Evolutionary conservation across 92 coral and sea anemone species (phyloP).

Genomic region (Phenganax subtilis): DNA sequence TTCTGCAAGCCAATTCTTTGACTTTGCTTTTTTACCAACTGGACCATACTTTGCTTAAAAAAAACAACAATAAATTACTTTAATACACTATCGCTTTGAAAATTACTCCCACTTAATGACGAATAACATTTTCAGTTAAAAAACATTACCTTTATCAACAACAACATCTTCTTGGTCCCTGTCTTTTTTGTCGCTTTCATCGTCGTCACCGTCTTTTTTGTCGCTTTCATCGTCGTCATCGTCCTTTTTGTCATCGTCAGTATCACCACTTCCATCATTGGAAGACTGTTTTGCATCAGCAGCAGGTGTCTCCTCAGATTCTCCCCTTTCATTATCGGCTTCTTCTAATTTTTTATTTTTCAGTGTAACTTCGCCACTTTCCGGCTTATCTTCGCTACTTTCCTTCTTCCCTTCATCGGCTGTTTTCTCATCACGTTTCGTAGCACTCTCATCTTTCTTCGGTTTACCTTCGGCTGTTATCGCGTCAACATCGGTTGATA

Average conservation of each 20-base stretch:
- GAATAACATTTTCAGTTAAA: too few relatives aligned
- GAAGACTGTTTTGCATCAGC: background rate
- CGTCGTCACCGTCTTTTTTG: background rate
- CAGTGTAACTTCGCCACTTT: background rate
- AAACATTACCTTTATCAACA: background rate
- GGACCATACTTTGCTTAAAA: too few relatives aligned
- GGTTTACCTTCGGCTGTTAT: background rate
- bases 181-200: slow-evolving; percentile 1
- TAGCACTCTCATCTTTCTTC: background rate
- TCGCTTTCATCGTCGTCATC: background rate
- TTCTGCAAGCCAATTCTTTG: too few relatives aligned
- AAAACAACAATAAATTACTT: too few relatives aligned
- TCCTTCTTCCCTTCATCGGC: background rate
- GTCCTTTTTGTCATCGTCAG: slow-evolving; percentile 1
- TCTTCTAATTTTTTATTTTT: background rate
- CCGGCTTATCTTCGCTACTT: background rate
- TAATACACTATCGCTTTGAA: too few relatives aligned
- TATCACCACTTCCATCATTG: background rate
- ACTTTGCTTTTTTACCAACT: too few relatives aligned
- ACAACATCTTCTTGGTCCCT: background rate
- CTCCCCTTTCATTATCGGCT: background rate
- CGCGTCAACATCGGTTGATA: background rate
- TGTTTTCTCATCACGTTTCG: background rate
- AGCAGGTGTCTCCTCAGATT: background rate
- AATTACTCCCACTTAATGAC: too few relatives aligned